Evolutionary conservation across 2,888 invertebrate species (phyloP), one percentile per base, ranked within the genome.

Genomic region (Caenorhabditis sp.): DNA sequence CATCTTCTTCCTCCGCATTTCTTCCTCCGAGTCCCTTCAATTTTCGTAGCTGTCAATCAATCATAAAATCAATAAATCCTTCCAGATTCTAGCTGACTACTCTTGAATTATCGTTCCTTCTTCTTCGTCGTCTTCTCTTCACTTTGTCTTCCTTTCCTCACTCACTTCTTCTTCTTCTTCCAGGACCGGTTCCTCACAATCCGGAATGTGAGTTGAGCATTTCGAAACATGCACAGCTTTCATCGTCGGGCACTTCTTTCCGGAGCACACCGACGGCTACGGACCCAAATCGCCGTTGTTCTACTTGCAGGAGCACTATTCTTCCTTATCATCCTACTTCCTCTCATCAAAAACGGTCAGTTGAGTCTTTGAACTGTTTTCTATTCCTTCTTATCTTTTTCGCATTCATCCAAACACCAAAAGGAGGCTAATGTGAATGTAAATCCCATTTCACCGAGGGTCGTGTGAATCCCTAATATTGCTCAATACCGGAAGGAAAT

Each of bases 21-120:
- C 35, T n/a, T n/a, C n/a, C n/a, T n/a, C 12, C 44, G 26, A 12
- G 5, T 31, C 22, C 24, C 59, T n/a, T 26, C 38, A 31, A 26
- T 63, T 54, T 22, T 58, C 59, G 12, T 26, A 38, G 38, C 19
- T 19, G 44, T 10, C 73, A 6, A 77, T 77, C 59, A 26, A 77
- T 77, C 77, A 70, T 44, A 22, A 61, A 77, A 70, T 77, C 77
- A 70, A 77, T 77, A 70, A 77, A 77, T 76, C 69, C 61, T 69
- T 58, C 69, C 19, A n/a, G 35, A 64, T 24, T 26, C 28, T 26
- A 24, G 44, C 14, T 16, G 35, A 35, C 10, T 74, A 26, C 54
- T 49, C 26, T 22, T 61, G 61, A 61, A 68, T 61, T 61, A 61
- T 73, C 51, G 47, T 41, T 61, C 22, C 31, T 54, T 49, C 49